Percentiles rank a stretch among this genome's conserved stretches.
These are phyloP conservation scores for Chymomyza costata DNA, from an alignment of 1,140 invertebrate genomes.

Conservation along the genomic window DNA sequence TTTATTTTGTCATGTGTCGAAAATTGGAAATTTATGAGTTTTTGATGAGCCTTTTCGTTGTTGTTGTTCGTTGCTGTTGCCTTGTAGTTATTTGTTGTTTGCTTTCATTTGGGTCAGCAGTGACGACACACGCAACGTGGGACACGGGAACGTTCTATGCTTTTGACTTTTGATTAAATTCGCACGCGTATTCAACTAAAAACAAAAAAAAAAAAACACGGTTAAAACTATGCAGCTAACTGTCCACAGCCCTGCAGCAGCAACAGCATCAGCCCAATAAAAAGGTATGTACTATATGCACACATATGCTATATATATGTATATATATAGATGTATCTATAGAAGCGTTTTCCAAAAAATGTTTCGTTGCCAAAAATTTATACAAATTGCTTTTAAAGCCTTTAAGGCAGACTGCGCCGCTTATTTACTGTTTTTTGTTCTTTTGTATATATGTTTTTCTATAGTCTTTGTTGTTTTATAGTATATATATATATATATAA, in stretches of 20 bases:
- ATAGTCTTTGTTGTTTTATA: too few relatives aligned
- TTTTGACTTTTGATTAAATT: slow-evolving; percentile 72
- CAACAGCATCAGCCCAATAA: slow-evolving; percentile 5
- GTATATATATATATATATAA: too few relatives aligned
- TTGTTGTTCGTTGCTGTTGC: slow-evolving; percentile 16
- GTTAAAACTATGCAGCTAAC: neutral
- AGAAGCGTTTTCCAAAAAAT: slow-evolving; percentile 21
- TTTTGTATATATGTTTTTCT: too few relatives aligned
- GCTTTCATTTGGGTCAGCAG: slow-evolving; percentile 57
- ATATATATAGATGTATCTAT: slow-evolving; percentile 12
- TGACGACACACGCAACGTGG: slow-evolving; percentile 40
- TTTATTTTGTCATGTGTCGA: slow-evolving; percentile 72
- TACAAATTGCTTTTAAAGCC: slow-evolving; percentile 69
- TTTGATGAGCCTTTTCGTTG: slow-evolving; percentile 67
- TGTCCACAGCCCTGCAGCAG: neutral
- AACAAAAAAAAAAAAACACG: slow-evolving; percentile 5
- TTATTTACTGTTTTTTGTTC: too few relatives aligned
- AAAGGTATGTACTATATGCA: slow-evolving; percentile 9
- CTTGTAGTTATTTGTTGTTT: slow-evolving; percentile 27
- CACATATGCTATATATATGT: slow-evolving; percentile 13
- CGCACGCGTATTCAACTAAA: slow-evolving; percentile 52
- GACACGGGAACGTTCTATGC: slow-evolving; percentile 14
- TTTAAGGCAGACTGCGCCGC: slow-evolving; percentile 45
- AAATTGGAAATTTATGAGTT: slow-evolving; percentile 72
- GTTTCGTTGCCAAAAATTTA: slow-evolving; percentile 23